phyloP scores from a whole-genome alignment of 1,140 invertebrate species.

The Whitmania pigra region DNA sequence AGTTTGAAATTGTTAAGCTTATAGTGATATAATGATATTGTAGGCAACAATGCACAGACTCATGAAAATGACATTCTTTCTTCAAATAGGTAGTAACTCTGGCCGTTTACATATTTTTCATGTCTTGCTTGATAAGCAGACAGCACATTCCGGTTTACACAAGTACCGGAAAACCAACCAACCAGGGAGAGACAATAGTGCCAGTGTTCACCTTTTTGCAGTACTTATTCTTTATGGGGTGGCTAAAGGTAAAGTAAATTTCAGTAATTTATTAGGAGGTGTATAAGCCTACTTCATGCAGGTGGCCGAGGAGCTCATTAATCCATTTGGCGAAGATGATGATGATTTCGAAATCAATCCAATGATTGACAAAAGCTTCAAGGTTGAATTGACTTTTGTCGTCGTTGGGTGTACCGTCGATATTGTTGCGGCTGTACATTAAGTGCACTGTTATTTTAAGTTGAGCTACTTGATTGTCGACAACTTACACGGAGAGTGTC shows the following conservation, averaged over 20 bases:
- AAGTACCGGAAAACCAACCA: conserved; percentile 44
- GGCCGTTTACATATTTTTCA: conserved; percentile 78
- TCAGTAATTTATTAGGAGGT: not conserved
- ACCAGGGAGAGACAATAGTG: conserved; percentile 48
- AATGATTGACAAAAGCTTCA: conserved; percentile 41
- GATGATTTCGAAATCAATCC: conserved; percentile 68
- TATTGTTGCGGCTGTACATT: not conserved
- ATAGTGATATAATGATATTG: no score
- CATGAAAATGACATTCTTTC: no score
- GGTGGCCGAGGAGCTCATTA: conserved; percentile 41
- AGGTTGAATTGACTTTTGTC: conserved; percentile 28
- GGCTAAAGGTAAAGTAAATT: conserved; percentile 55
- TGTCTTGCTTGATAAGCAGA: conserved; percentile 64
- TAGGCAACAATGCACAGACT: no score
- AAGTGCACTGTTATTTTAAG: not conserved
- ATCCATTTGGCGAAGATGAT: conserved; percentile 76
- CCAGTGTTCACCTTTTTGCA: conserved; percentile 54
- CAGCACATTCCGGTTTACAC: conserved; percentile 50
- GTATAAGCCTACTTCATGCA: not conserved
- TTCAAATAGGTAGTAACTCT: conserved; percentile 64
- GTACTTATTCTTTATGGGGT: conserved; percentile 72
- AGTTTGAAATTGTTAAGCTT: no score
- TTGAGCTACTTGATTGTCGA: conserved; percentile 31
- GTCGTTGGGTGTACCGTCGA: not conserved
- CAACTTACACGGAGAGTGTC: conserved; percentile 24